phyloP scores from a whole-genome alignment of 2,797 vertebrate genomes.

The Sebastes matsubarae region DNA sequence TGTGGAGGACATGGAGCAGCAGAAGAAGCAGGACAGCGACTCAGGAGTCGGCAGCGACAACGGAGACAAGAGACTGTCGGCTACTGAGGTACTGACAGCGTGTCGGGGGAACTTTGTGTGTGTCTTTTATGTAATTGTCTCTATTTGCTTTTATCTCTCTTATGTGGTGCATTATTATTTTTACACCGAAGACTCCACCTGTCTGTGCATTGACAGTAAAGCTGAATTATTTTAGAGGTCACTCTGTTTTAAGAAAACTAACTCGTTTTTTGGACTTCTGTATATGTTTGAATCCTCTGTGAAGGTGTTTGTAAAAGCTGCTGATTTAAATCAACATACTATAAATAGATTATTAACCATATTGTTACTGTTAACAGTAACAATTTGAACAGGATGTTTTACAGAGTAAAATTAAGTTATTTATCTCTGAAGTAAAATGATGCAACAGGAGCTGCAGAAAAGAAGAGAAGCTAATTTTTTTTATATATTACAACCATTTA shows the following conservation, averaged over 20 bases:
- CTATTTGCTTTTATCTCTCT: neutral
- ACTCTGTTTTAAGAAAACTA: neutral
- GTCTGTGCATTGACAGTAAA: neutral
- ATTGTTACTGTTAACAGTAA: neutral
- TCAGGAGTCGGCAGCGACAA: constrained; percentile 96
- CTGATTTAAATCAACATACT: neutral
- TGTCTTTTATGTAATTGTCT: neutral
- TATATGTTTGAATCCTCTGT: neutral
- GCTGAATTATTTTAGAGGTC: neutral
- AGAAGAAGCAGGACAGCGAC: constrained; percentile 93
- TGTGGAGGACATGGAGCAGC: constrained; percentile 88
- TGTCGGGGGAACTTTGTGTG: neutral
- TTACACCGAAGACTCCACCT: neutral
- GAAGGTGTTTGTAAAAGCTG: neutral
- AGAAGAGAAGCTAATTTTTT: neutral
- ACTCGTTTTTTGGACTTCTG: neutral
- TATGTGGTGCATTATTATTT: neutral
- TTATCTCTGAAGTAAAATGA: neutral
- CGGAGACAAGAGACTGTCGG: constrained; percentile 93
- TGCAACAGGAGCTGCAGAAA: neutral
- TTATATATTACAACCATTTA: neutral
- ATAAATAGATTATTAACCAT: neutral
- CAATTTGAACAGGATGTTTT: neutral
- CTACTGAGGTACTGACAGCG: constrained; percentile 87
- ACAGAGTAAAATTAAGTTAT: neutral